phyloP scores from a whole-genome alignment of 2,113 vertebrate genomes.

The Dromiciops gliroides region DNA sequence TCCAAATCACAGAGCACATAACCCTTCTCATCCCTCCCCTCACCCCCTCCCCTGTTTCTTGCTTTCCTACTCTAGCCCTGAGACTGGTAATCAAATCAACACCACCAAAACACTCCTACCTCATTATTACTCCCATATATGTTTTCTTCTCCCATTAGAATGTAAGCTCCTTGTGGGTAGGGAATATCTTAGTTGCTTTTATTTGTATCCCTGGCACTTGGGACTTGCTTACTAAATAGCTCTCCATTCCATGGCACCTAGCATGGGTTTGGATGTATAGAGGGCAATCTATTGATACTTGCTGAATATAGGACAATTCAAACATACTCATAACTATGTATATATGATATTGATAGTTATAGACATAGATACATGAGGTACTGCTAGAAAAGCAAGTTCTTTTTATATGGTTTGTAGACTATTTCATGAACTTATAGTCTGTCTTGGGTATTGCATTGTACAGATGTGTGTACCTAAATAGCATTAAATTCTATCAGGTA shows the following conservation, averaged over 20 bases:
- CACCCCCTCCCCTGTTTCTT: too few relatives aligned
- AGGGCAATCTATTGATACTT: not conserved
- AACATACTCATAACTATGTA: not conserved
- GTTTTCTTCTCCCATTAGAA: not conserved
- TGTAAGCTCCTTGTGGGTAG: not conserved
- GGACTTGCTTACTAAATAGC: not conserved
- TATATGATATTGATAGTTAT: not conserved
- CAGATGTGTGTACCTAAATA: accelerated
- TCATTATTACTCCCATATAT: not conserved
- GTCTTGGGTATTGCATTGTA: not conserved
- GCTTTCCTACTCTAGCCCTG: not conserved
- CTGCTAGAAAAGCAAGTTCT: not conserved
- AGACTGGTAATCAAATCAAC: not conserved
- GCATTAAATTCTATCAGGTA: not conserved
- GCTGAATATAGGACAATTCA: not conserved
- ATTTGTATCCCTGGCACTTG: not conserved
- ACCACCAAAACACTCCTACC: not conserved
- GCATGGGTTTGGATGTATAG: not conserved
- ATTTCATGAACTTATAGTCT: not conserved
- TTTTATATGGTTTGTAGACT: not conserved
- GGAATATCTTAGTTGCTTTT: not conserved
- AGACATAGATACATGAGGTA: not conserved
- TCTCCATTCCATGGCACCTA: not conserved
- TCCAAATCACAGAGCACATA: not conserved
- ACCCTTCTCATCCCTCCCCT: not conserved